Evolutionary conservation across 1,140 invertebrate genomes (phyloP), one percentile per base, ranked within the genome.

Genomic region (Drosophila arawakana): DNA sequence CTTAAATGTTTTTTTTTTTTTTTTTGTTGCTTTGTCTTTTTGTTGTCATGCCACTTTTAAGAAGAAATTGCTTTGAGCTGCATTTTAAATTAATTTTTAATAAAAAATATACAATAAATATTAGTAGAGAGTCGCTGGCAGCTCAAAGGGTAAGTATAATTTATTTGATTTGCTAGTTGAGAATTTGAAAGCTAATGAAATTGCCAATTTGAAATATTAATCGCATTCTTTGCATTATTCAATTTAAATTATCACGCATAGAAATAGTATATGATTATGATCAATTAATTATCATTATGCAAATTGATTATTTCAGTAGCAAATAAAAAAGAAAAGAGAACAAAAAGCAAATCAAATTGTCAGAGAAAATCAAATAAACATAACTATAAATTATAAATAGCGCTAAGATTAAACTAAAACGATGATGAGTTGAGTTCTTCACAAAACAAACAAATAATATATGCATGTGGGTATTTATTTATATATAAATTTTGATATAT

Each of bases 71-170:
- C 76, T 88, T 88, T 86, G 82, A 89, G 82, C 82, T 78, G 82
- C 76, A 18, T 65, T 69, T 59, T 57, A 82, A 79, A 79, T 73
- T 7, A 13, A 10, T 35, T 21, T 52, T 41, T 52, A 62, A 61
- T 75, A 60, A 62, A 88, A 88, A 76, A 79, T 86, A 61, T 89
- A 88, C 83, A 88, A 88, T 88, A 89, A 89, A 80, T 89, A 89
- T 88, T 88, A 88, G 83, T 88, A 89, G 46, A 73, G 39, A 65
- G 55, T 43, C 60, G 43, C 68, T 69, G 69, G 55, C 83, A 88
- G 79, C 84, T 75, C 84, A 88, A 88, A 88, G 77, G 30, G 68
- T 73, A 39, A 78, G 67, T 78, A 58, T 5, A 41, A 55, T 61
- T 47, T 3, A 6, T 44, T 30, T 39, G 30, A 70, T 68, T 60